Evolutionary conservation across 2,888 invertebrate species (phyloP).

Genomic region (Cheilosia impressa): DNA sequence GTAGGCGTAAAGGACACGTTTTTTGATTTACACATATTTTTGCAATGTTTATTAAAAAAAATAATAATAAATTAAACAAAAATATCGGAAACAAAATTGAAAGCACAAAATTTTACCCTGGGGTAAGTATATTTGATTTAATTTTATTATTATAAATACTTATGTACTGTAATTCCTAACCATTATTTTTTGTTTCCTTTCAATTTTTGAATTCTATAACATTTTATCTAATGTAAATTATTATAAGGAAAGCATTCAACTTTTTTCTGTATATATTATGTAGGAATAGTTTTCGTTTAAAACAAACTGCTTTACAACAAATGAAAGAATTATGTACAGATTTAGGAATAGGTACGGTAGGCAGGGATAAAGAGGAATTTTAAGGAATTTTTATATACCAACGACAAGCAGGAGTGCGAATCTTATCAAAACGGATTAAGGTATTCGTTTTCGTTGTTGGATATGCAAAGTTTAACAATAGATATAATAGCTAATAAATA

Average conservation of each 20-base stretch:
- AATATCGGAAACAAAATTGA: constrained; percentile 12
- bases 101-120: constrained; percentile 18
- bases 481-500: no score
- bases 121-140: constrained; percentile 46
- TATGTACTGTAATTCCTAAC: background rate
- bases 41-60: constrained; percentile 67
- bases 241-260: constrained; percentile 28
- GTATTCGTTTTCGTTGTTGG: no score
- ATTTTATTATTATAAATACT: background rate
- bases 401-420: no score
- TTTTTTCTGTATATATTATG: background rate
- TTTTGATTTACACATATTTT: constrained; percentile 66
- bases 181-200: background rate
- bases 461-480: no score
- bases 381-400: no score
- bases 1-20: constrained; percentile 80
- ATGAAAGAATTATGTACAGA: no score
- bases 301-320: no score
- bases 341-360: no score
- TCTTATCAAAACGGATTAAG: no score
- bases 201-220: background rate
- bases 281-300: no score
- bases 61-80: constrained; percentile 24
- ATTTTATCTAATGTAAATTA: background rate
- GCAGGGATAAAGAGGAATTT: no score